Base-by-base conservation (phyloP, 2,113 vertebrate species). In the Solea senegalensis region DNA sequence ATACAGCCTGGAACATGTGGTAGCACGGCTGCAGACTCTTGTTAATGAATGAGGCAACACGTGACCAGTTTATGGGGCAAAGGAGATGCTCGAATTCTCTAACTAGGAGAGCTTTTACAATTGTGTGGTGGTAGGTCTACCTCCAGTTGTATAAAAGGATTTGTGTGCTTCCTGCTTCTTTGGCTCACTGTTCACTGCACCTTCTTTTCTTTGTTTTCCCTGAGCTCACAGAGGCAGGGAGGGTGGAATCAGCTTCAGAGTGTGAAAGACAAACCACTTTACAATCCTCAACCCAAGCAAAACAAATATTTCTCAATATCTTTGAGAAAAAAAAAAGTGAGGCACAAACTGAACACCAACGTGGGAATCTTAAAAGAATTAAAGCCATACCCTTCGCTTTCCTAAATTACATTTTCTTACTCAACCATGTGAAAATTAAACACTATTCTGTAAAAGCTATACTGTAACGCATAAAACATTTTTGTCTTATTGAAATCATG, bases 151-250 rank as follows among this genome's bases (percentile, higher is more conserved):
- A 51, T 67, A 61, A 80, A 34, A 80, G 21, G 61, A 72, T 69
- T 62, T 69, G 64, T 62, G 58, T 75, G 68, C 63, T 79, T 72
- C 52, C 48, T 73, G 67, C 67, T 65, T 41, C 34, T 68, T 54
- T 65, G 41, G 53, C 56, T 65, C 46, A 60, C 34, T 21, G 44
- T 51, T 62, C n/a, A 55, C 13, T 52, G 52, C 15, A 41, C 40
- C 45, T 66, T 74, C 56, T 21, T 64, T 58, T 16, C 71, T 79
- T 67, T 75, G 67, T 75, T 41, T 21, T 57, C 26, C 13, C 44
- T 16, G 56, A 12, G 40, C 39, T 28, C 28, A 57, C 7, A 27
- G 12, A 55, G 40, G 16, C 41, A 43, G n/a, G 16, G 27, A 11
- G 40, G 40, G 12, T 9, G 51, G 54, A 46, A 44, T 63, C 56